A percentile compares a stretch with the other conserved stretches of the same genome.
These are phyloP conservation scores for Epinephelus moara DNA, from an alignment of 2,113 vertebrate genomes.

Conservation along the genomic window DNA sequence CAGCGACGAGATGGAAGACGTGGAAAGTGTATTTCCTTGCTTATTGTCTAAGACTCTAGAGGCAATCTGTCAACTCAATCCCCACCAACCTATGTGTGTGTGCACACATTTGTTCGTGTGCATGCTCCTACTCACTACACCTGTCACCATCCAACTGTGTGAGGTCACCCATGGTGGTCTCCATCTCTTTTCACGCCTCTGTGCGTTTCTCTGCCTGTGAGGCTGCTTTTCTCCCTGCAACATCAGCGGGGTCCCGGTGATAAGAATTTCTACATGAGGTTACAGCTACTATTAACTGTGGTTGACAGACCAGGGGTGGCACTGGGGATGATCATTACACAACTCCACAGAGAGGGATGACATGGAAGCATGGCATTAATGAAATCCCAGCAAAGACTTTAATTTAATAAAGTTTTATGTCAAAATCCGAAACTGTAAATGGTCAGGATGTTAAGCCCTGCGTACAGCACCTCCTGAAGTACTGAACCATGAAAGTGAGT, in stretches of 20 bases:
- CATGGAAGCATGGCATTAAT: slow-evolving; percentile 16
- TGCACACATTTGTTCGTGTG: slow-evolving; percentile 12
- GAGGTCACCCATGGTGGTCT: slow-evolving; percentile 41
- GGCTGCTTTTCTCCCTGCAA: slow-evolving; percentile 24
- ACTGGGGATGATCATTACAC: slow-evolving; percentile 22
- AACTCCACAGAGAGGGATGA: slow-evolving; percentile 20
- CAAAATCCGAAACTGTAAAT: background rate
- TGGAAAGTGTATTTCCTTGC: slow-evolving; percentile 43
- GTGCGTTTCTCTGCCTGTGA: slow-evolving; percentile 43
- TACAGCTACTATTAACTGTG: slow-evolving; percentile 54
- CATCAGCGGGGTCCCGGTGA: slow-evolving; percentile 30
- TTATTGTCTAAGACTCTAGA: slow-evolving; percentile 53
- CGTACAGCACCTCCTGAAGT: background rate
- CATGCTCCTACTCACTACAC: slow-evolving; percentile 10
- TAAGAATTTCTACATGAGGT: slow-evolving; percentile 47
- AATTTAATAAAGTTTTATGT: slow-evolving; percentile 4
- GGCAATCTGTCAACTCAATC: slow-evolving; percentile 64
- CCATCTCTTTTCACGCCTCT: slow-evolving; percentile 60
- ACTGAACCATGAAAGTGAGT: slow-evolving; percentile 4
- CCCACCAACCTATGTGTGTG: slow-evolving; percentile 33
- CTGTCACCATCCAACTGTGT: slow-evolving; percentile 54
- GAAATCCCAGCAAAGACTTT: background rate
- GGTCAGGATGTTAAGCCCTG: background rate
- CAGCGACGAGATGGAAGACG: slow-evolving; percentile 24
- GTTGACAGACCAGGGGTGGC: slow-evolving; percentile 43